Conservation (phyloP, 1,140 invertebrate genomes). For the Calliopsis andreniformis region DNA sequence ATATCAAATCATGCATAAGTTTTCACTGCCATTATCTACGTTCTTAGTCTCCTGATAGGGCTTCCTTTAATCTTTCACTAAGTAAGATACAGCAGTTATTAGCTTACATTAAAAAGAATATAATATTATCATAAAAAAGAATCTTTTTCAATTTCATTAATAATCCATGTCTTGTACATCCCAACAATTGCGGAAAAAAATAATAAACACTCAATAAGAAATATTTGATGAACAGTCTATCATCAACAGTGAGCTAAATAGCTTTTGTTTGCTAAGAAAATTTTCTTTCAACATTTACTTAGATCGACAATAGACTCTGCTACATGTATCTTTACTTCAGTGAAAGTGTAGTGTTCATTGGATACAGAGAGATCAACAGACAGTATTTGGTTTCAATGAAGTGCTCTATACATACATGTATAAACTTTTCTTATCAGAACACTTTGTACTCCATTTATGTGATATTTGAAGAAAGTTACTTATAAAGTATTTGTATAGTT, state of each 20-base stretch:
- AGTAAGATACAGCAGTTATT: slow-evolving; percentile 12
- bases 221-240: no score
- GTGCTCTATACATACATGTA: background rate
- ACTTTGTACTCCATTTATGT: slow-evolving; percentile 34
- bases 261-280: background rate
- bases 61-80: slow-evolving; percentile 2
- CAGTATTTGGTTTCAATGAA: background rate
- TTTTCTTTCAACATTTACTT: background rate
- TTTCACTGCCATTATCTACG: slow-evolving; percentile 60
- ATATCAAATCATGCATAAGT: slow-evolving; percentile 55
- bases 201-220: no score
- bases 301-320: slow-evolving; percentile 7
- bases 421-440: slow-evolving; percentile 35
- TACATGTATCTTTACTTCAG: slow-evolving; percentile 20
- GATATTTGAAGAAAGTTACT: slow-evolving; percentile 51
- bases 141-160: background rate
- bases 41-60: slow-evolving; percentile 35
- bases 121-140: slow-evolving; percentile 5
- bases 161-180: background rate
- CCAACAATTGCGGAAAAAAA: background rate
- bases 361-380: background rate
- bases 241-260: background rate
- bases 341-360: slow-evolving; percentile 23
- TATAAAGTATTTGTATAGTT: slow-evolving; percentile 40
- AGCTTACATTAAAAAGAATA: slow-evolving; percentile 24